These are phyloP conservation scores for Trichogramma evanescens DNA, from an alignment of 2,888 invertebrate species.

Conservation along the genomic window DNA sequence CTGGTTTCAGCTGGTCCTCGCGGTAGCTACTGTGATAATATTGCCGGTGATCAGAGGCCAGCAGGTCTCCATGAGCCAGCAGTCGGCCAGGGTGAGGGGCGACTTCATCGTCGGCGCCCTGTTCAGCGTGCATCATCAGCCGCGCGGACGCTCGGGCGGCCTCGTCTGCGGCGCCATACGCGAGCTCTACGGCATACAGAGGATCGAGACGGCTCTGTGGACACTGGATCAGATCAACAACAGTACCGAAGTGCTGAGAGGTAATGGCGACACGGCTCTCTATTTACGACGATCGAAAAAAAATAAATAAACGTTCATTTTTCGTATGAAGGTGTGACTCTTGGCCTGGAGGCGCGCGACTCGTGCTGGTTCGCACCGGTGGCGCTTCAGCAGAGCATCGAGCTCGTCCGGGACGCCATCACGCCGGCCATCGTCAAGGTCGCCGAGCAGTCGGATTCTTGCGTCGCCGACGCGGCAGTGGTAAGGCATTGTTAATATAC, in stretches of 20 bases:
- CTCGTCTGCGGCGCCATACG: slow-evolving; percentile 34
- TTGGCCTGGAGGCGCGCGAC: slow-evolving; percentile 69
- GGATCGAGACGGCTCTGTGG: slow-evolving; percentile 35
- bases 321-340: slow-evolving; percentile 41
- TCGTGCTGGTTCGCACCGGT: slow-evolving; percentile 78
- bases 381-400: slow-evolving; percentile 70
- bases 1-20: too few species aligned
- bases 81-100: slow-evolving; percentile 31
- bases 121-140: slow-evolving; percentile 35
- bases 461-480: slow-evolving; percentile 4
- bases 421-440: slow-evolving; percentile 42
- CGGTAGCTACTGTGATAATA: too few species aligned
- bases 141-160: slow-evolving; percentile 31
- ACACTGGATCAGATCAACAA: slow-evolving; percentile 59
- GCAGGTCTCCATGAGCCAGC: slow-evolving; percentile 11
- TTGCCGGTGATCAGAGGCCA: neutral
- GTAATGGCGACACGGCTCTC: neutral
- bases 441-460: neutral
- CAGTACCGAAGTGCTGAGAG: slow-evolving; percentile 21
- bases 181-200: slow-evolving; percentile 36
- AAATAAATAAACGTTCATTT: too few species aligned
- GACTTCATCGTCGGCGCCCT: slow-evolving; percentile 36
- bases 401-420: slow-evolving; percentile 65
- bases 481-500: neutral
- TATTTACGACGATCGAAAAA: neutral